phyloP scores from a whole-genome alignment of 1,140 invertebrate species.

The Drosophila parvula region DNA sequence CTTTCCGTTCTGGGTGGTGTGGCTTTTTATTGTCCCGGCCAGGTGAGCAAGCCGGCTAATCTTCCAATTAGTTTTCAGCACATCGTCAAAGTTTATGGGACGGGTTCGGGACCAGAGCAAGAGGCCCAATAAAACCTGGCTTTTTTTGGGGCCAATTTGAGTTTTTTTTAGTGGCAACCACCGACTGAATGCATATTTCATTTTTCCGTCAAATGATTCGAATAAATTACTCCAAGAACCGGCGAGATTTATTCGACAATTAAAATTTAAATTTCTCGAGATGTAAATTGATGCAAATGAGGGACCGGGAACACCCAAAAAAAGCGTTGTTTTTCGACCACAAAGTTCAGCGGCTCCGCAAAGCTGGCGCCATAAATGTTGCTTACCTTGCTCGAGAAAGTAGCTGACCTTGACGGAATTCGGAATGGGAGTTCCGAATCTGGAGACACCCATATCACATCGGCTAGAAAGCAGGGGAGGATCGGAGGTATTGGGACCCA shows the following conservation, averaged over 20 bases:
- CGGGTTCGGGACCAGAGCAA: constrained; percentile 21
- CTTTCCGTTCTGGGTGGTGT: constrained; percentile 24
- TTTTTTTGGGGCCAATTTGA: constrained; percentile 52
- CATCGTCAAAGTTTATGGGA: constrained; percentile 66
- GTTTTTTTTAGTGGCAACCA: constrained; percentile 41
- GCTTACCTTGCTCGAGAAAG: constrained; percentile 78
- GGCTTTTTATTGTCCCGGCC: constrained; percentile 12
- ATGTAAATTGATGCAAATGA: constrained; percentile 71
- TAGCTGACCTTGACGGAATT: constrained; percentile 70
- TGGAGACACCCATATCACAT: constrained; percentile 12
- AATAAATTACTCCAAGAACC: constrained; percentile 51
- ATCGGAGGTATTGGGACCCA: not conserved
- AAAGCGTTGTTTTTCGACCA: constrained; percentile 47
- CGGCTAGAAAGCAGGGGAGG: constrained; percentile 41
- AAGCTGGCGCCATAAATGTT: constrained; percentile 72
- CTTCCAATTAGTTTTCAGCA: constrained; percentile 59
- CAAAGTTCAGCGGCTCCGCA: constrained; percentile 65
- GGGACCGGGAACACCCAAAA: constrained; percentile 58
- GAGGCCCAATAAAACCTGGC: constrained; percentile 43
- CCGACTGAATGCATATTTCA: constrained; percentile 44
- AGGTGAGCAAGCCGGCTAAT: constrained; percentile 25
- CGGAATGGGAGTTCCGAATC: constrained; percentile 10
- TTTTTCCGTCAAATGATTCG: constrained; percentile 29
- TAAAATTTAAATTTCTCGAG: constrained; percentile 48
- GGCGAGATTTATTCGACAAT: constrained; percentile 63